Evolutionary conservation across 2,797 vertebrate species (phyloP).

Genomic region (Ambastaia sidthimunki): DNA sequence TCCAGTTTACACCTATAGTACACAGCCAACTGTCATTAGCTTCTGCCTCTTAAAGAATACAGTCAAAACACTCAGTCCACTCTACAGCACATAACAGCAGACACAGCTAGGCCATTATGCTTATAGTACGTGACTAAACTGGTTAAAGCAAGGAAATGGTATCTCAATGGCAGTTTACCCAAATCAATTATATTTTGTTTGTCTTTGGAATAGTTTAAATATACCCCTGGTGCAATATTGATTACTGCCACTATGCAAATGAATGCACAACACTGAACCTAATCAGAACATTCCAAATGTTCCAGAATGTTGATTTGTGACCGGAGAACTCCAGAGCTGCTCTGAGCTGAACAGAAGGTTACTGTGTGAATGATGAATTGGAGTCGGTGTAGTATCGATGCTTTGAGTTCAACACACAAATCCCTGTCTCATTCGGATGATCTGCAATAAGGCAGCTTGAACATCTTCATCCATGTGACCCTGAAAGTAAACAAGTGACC

Average conservation of each 20-base stretch:
- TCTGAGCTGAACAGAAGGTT: constrained; percentile 39
- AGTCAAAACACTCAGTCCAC: not conserved
- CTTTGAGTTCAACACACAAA: constrained; percentile 87
- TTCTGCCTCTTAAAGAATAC: not conserved
- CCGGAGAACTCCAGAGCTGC: constrained; percentile 2
- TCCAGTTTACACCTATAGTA: not conserved
- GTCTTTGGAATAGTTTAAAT: not conserved
- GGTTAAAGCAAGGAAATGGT: too few species aligned
- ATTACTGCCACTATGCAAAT: too few species aligned
- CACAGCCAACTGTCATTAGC: not conserved
- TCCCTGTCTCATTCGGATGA: constrained; percentile 96
- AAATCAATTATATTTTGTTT: not conserved
- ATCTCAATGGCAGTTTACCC: not conserved
- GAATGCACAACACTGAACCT: not conserved
- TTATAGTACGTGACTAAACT: not conserved
- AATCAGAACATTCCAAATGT: constrained; percentile 11
- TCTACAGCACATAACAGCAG: not conserved
- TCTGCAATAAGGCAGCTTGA: constrained; percentile 94
- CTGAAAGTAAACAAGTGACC: constrained; percentile 66
- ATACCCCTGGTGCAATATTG: not conserved
- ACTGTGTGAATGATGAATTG: constrained; percentile 56
- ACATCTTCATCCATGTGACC: constrained; percentile 99
- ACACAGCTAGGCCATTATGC: not conserved
- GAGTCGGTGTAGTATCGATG: constrained; percentile 63
- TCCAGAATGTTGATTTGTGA: constrained; percentile 8